Conservation (phyloP, 2,888 invertebrate species). For the Portevinia maculata region DNA sequence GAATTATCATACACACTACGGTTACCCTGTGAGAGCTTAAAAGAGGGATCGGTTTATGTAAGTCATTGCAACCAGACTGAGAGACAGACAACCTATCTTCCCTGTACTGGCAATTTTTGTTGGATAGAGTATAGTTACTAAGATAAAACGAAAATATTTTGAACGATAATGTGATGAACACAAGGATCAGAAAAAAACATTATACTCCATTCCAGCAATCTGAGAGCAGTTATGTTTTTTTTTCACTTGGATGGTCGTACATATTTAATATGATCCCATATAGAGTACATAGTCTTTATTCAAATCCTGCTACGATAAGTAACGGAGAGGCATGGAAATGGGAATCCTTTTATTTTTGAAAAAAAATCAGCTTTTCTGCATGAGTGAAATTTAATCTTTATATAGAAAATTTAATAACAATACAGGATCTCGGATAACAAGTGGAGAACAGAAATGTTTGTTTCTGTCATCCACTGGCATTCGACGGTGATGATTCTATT, state of each 20-base stretch:
- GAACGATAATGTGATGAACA: constrained; percentile 23
- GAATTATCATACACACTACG: too few relatives aligned
- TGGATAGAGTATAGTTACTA: too few relatives aligned
- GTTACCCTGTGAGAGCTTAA: too few relatives aligned
- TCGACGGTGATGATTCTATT: constrained; percentile 14
- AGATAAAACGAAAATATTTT: neutral
- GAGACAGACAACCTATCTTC: too few relatives aligned
- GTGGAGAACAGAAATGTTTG: constrained; percentile 14
- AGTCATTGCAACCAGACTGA: too few relatives aligned
- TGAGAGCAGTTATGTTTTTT: too few relatives aligned
- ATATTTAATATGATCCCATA: constrained; percentile 30
- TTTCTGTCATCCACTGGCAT: constrained; percentile 8
- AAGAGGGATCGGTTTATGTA: too few relatives aligned
- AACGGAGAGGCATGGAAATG: constrained; percentile 3
- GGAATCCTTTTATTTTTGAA: constrained; percentile 1
- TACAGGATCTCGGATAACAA: constrained; percentile 40
- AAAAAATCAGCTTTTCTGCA: constrained; percentile 15
- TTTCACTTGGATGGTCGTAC: neutral
- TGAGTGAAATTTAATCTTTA: constrained; percentile 26
- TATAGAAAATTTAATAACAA: constrained; percentile 42
- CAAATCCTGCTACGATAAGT: constrained; percentile 23
- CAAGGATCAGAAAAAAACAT: constrained; percentile 2
- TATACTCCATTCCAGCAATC: constrained; percentile 26
- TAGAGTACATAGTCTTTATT: constrained; percentile 25
- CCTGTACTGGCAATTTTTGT: too few relatives aligned